Conservation (phyloP, 1,140 invertebrate species). For the Drosophila erecta region DNA sequence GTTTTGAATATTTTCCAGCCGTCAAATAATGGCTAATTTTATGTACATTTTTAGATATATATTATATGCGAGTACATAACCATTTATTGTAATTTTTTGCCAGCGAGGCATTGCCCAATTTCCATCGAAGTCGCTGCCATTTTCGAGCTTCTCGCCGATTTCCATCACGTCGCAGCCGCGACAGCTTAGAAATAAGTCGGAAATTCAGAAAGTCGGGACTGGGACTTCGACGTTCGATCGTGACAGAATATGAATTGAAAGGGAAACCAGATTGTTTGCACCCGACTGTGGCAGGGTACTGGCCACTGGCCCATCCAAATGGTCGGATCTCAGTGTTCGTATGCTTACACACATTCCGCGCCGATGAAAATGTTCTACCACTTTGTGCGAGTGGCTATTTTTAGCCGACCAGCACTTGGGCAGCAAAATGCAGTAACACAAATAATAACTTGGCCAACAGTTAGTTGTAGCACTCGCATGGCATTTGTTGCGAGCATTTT, state of each 20-base stretch:
- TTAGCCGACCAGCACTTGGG: constrained; percentile 15
- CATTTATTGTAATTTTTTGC: background rate
- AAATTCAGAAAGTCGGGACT: constrained; percentile 4
- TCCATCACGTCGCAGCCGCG: background rate
- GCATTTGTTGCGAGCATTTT: background rate
- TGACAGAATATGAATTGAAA: constrained; percentile 75
- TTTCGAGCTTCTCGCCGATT: background rate
- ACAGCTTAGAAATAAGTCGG: background rate
- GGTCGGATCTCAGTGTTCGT: constrained; percentile 7
- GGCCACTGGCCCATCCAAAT: background rate
- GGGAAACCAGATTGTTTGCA: constrained; percentile 62
- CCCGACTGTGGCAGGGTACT: background rate
- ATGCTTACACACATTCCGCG: constrained; percentile 39
- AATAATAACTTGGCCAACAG: constrained; percentile 23
- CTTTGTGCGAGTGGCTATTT: constrained; percentile 41
- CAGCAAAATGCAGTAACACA: constrained; percentile 8
- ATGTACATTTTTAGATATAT: too few species aligned
- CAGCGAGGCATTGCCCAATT: constrained; percentile 2
- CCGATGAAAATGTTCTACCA: constrained; percentile 39
- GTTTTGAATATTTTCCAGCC: too few species aligned
- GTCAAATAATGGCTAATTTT: too few species aligned
- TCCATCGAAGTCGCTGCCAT: background rate
- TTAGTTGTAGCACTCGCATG: background rate
- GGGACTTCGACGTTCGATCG: constrained; percentile 39
- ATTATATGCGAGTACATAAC: too few species aligned